Base-by-base conservation (phyloP, 2,113 vertebrate species). In the Misgurnus anguillicaudatus region DNA sequence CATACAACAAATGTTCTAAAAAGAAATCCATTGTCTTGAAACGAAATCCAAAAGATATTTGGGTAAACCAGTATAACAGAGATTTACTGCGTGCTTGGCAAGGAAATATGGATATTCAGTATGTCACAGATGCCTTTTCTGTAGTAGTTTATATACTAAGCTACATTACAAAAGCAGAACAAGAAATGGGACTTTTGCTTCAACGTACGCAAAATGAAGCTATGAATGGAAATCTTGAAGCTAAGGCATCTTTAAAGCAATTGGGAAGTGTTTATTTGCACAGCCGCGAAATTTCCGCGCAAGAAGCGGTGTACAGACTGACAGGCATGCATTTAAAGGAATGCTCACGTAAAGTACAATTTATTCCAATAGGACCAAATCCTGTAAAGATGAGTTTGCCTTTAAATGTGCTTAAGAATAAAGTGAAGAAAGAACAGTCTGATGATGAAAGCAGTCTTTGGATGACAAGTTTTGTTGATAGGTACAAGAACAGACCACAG, bases 131-230 rank as follows among this genome's bases (percentile, higher is more conserved):
- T 72, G 66, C 79, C 16, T 82, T n/a, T 72, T 19, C 78, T 36
- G 16, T 9, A 48, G 69, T 77, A 0, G 78, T 83, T 3, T 83
- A 80, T 31, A 80, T 80, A 9, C 4, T 83, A 2, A 31, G 14
- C 13, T 84, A 80, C 48, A 70, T 84, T 2, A 21, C 83, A 62
- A 84, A 84, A 53, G 53, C 79, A 39, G 83, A 84, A 38, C 24
- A 31, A 47, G 80, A 81, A 58, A 84, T 81, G 79, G 76, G 79
- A 21, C 21, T 75, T 4, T 16, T 84, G 4, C 60, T 84, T 17
- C 10, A 36, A 9, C 41, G 21, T 24, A 38, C 75, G 0, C 75
- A 81, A 45, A 73, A 57, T 4, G 79, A 81, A 39, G 24, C 24
- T 31, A 31, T 31, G 24, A 31, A 31, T 31, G 24, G 24, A 31